phyloP scores from a whole-genome alignment of 2,113 vertebrate genomes.

The Datnioides undecimradiatus region DNA sequence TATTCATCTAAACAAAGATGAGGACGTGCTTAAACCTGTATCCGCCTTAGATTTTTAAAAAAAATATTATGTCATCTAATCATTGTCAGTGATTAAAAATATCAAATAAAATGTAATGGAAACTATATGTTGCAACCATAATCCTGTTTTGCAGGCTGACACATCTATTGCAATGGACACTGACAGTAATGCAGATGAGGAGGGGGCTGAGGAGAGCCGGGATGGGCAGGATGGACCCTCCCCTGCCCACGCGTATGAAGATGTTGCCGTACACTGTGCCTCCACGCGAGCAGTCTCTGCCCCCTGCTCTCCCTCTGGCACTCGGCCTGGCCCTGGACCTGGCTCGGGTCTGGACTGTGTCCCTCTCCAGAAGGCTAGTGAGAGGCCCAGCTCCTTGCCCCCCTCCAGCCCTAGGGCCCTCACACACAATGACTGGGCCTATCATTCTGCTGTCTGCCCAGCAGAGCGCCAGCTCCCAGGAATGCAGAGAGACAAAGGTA shows the following conservation, averaged over 20 bases:
- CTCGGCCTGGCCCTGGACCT: constrained; percentile 45
- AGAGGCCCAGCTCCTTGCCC: constrained; percentile 82
- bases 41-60: not conserved
- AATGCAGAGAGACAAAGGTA: constrained; percentile 82
- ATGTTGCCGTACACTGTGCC: constrained; percentile 62
- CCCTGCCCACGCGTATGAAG: constrained; percentile 39
- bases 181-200: constrained; percentile 84
- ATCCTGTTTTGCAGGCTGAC: constrained; percentile 75
- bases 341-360: constrained; percentile 61
- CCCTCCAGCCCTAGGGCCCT: constrained; percentile 78
- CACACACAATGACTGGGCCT: constrained; percentile 79
- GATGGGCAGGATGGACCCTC: constrained; percentile 79
- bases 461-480: constrained; percentile 75
- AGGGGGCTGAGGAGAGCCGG: constrained; percentile 80
- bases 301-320: constrained; percentile 75
- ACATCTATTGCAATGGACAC: constrained; percentile 81
- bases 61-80: not conserved
- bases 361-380: constrained; percentile 69
- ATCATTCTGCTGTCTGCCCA: constrained; percentile 75
- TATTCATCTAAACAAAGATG: constrained; percentile 2
- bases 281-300: constrained; percentile 65
- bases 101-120: not conserved
- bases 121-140: not conserved
- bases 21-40: not conserved
- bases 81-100: not conserved